phyloP scores from a whole-genome alignment of 1,140 invertebrate genomes.

The Pseudoatta argentina region DNA sequence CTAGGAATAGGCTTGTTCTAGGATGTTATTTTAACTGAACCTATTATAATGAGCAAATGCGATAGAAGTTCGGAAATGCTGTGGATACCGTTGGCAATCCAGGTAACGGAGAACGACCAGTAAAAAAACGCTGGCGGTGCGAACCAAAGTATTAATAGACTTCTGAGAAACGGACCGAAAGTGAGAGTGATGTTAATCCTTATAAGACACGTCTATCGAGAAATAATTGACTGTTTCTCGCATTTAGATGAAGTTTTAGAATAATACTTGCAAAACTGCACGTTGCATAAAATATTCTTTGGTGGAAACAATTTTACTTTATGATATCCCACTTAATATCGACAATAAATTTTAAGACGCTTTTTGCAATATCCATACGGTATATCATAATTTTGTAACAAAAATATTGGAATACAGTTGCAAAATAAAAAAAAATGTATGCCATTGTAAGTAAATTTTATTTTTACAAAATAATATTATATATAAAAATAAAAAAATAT shows the following conservation, averaged over 20 bases:
- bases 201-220: conserved; percentile 11
- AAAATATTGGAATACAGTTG: not conserved
- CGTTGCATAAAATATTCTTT: not conserved
- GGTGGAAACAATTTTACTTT: not conserved
- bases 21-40: conserved; percentile 40
- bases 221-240: conserved; percentile 4
- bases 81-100: not conserved
- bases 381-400: not conserved
- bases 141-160: conserved; percentile 44
- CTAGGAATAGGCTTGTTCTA: conserved; percentile 7
- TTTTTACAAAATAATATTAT: not conserved
- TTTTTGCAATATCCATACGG: not conserved
- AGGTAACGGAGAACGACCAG: conserved; percentile 14
- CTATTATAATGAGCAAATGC: not conserved
- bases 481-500: not conserved
- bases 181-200: conserved; percentile 43
- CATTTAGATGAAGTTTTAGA: not conserved
- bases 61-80: conserved; percentile 28
- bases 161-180: conserved; percentile 51
- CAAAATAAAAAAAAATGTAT: not conserved
- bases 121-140: not conserved
- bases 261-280: not conserved
- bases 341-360: not conserved
- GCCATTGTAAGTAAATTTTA: not conserved
- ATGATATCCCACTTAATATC: not conserved